Base-by-base conservation (phyloP, 2,113 vertebrate genomes). In the Thunnus maccoyii region DNA sequence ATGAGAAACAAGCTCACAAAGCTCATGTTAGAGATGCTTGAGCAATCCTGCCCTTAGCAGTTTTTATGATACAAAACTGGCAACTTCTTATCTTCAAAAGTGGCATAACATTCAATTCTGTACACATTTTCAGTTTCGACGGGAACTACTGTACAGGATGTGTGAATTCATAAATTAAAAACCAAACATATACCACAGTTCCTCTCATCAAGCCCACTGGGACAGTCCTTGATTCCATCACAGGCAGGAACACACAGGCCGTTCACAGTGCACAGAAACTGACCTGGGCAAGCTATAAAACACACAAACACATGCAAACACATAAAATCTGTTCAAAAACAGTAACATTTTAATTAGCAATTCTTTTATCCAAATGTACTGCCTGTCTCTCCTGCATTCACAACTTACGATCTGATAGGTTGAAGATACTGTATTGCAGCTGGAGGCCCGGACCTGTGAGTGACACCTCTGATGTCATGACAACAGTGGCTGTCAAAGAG, bases 211-310 rank as follows among this genome's bases (percentile, higher is more conserved):
- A 97, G 92, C 46, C 96, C 97, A 0, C 96, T 97, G 84, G 96
- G 95, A 65, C 98, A 99, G 75, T 99, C 97, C 67, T 95, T 95
- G 87, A 99, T 95, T 1, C 98, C 97, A 0, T 99, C 97, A 41
- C 98, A 99, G 36, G 94, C 93, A 0, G 97, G 95, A 17, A 99
- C 97, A 1, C 98, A 99, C 63, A 97, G 90, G 12, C 97, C 97
- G 0, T 97, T 98, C 57, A 96, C 84, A 0, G 84, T 94, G 89
- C 98, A 99, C 67, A 99, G 93, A 80, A 97, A 97, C 91, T 96
- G 96, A 15, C 95, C 94, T 0, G 98, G 98, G 71, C 98, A 99
- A 18, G 98, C 97, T 99, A 79, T 47, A 32, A 83, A 56, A 86
- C 51, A 81, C 52, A 78, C 32, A 74, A 5, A 68, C 3, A 27